Evolutionary conservation across 2,113 vertebrate genomes (phyloP), one percentile per base, ranked within the genome.

Genomic region (Cynoglossus semilaevis): DNA sequence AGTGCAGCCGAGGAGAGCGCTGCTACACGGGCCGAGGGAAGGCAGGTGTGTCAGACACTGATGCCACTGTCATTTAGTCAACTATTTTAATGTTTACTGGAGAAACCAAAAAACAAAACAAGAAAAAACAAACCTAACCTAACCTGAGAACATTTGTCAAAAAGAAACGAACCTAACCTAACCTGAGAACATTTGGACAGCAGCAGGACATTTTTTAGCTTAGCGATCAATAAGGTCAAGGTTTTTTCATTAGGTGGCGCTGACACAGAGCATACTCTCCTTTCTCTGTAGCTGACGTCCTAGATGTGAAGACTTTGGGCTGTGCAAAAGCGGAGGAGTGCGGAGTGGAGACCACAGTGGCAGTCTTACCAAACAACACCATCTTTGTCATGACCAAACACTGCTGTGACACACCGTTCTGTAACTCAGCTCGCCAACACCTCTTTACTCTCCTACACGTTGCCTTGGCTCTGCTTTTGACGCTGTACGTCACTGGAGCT

Each of bases 301-400:
- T 89, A 77, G 85, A 87, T 10, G 36, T 88, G 15, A 86, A 85
- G 70, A 85, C 40, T 22, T 42, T 85, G 48, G 88, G 89, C 8
- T 90, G 88, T 54, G 75, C 41, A 14, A 82, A 54, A 36, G 59
- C 46, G 17, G 85, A 83, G 14, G 77, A 84, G 56, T 90, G 89
- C 1, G 16, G 62, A 1, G 18, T 61, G 48, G 74, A 72, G 64
- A 76, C 53, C 12, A 60, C 15, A 1, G 72, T 84, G 42, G 64
- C 76, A 47, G 46, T 87, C 15, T 74, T 80, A 54, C 9, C 34
- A 0, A 84, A 87, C 64, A 69, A 52, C 12, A 85, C 73, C 15
- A 5, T 88, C 40, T 88, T 87, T n/a, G 52, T 52, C 48, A 82
- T 89, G 87, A 90, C 81, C 67, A 88, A 78, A 73, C 51, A 79